Evolutionary conservation across 2,888 invertebrate genomes (phyloP), one percentile per base, ranked within the genome.

Genomic region (Phytoseiulus persimilis): DNA sequence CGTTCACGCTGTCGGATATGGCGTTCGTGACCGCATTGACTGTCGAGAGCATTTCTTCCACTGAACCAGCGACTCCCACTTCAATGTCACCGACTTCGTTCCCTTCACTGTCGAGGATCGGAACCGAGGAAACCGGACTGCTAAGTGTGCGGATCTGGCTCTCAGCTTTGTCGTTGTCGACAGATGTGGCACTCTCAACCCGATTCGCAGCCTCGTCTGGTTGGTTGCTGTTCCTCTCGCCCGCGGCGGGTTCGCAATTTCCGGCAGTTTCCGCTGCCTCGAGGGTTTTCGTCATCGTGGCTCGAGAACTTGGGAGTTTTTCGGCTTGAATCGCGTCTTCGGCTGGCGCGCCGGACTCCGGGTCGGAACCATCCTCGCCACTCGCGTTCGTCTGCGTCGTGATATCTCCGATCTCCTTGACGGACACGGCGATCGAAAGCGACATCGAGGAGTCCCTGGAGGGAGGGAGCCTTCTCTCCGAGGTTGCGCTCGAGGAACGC

Each of bases 351-450:
- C 33, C 87, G 32, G 0, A 23, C 33, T 87, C 33, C 87, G 32
- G 11, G 6, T 87, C 87, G 11, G 31, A 3, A 23, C 87, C 87
- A 87, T 87, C 87, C 6, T 87, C 87, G n/a, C 87, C 87, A 0
- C 31, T 18, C 39, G 39, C 87, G 45, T 87, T 87, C 5, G 87
- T 87, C 23, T 87, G 87, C 87, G 87, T 87, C n/a, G 87, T 87
- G 45, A 32, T 87, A 23, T 87, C 87, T 6, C 33, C 87, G 32
- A 87, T 87, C 33, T 87, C 87, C 87, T 87, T 87, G 3, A 87
- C 87, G 87, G 87, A 87, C 39, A 87, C 87, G 23, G 87, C 87
- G 32, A 87, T 87, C 31, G 87, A 87, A 39, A 87, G 87, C 87
- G 87, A 87, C 87, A 87, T 87, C 32, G 87, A 45, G 65, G 87